Evolutionary conservation across 1,140 invertebrate genomes (phyloP).

Genomic region (Drosophila ercepeae): DNA sequence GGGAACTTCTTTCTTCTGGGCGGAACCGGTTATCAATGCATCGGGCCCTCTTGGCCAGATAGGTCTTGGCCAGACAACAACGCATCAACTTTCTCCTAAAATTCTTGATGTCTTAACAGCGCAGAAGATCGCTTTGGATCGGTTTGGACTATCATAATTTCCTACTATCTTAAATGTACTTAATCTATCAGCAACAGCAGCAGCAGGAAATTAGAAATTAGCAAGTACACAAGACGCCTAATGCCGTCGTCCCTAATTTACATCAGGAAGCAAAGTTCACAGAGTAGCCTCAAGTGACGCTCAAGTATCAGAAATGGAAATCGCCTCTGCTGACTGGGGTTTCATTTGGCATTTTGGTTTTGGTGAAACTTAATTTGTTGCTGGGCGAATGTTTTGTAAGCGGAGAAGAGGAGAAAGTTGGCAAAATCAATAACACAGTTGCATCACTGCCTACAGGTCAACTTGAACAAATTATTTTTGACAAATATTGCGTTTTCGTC

Average conservation of each 20-base stretch:
- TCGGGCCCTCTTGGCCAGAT: neutral
- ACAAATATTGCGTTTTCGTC: neutral
- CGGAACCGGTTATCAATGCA: conserved; percentile 26
- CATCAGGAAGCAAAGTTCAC: conserved; percentile 52
- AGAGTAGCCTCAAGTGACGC: neutral
- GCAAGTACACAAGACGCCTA: conserved; percentile 29
- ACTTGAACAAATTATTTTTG: neutral
- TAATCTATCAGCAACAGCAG: neutral
- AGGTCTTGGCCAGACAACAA: neutral
- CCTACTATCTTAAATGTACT: neutral
- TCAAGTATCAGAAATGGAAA: conserved; percentile 26
- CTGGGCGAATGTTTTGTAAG: conserved; percentile 24
- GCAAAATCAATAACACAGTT: conserved; percentile 77
- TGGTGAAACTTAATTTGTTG: conserved; percentile 44
- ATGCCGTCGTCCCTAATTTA: conserved; percentile 32
- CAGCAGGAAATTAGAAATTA: conserved; percentile 51
- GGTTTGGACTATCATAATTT: neutral
- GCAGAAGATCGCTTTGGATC: neutral
- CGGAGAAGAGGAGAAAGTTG: conserved; percentile 70
- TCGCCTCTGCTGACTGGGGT: neutral
- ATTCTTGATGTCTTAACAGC: neutral
- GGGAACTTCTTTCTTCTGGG: neutral
- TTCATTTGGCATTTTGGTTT: neutral
- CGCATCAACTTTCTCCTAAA: conserved; percentile 9
- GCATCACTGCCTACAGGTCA: conserved; percentile 25